Percentiles rank a stretch among this genome's conserved stretches.
Conservation (phyloP, 2,113 vertebrate species). For the Erythrolamprus reginae region DNA sequence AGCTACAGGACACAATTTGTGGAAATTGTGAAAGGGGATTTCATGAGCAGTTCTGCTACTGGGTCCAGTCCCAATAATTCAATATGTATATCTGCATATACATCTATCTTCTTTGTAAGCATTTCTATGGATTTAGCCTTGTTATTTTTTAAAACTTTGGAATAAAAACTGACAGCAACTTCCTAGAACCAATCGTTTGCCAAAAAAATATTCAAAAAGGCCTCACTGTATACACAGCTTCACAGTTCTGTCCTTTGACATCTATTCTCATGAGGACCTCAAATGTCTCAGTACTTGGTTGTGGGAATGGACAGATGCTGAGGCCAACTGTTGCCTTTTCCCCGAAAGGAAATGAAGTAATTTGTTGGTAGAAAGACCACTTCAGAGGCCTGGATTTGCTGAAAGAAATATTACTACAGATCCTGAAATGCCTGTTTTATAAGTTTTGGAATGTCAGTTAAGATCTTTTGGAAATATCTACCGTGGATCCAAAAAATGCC, state of each 20-base stretch:
- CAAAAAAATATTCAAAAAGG: neutral
- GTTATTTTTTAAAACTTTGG: neutral
- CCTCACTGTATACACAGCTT: neutral
- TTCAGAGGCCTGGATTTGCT: slow-evolving; percentile 15
- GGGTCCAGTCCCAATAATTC: neutral
- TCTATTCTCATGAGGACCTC: neutral
- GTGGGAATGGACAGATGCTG: neutral
- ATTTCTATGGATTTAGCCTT: slow-evolving; percentile 2
- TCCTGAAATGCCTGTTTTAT: slow-evolving; percentile 10
- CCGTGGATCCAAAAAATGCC: slow-evolving; percentile 22
- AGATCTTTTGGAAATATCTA: slow-evolving; percentile 38
- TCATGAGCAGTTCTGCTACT: neutral
- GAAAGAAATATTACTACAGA: neutral
- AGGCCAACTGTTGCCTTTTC: neutral
- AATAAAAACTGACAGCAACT: neutral
- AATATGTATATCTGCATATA: neutral
- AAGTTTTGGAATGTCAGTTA: slow-evolving; percentile 30
- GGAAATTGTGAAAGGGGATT: neutral
- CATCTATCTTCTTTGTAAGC: neutral
- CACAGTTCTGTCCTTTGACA: neutral
- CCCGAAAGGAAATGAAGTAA: neutral
- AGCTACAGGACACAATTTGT: neutral
- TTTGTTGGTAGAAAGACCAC: neutral
- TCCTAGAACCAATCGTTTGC: neutral
- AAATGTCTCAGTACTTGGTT: slow-evolving; percentile 13